phyloP scores from a whole-genome alignment of 1,140 invertebrate genomes.

The Drosophila mauritiana region DNA sequence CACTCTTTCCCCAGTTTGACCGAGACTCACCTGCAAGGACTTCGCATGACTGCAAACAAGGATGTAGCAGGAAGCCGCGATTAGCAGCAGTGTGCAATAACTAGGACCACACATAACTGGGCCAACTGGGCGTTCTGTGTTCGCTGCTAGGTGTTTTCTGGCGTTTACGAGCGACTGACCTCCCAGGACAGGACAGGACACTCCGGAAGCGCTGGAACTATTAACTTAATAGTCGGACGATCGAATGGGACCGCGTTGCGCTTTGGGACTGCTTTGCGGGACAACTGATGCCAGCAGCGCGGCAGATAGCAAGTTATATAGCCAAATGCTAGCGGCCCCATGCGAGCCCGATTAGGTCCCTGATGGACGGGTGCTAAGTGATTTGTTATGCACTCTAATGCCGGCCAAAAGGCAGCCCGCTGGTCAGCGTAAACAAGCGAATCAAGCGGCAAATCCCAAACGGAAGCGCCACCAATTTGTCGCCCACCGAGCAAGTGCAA shows the following conservation, averaged over 20 bases:
- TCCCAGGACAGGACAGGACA: conserved; percentile 24
- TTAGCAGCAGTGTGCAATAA: conserved; percentile 74
- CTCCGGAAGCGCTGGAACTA: conserved; percentile 30
- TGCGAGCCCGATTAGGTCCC: conserved; percentile 56
- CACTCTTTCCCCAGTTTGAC: background rate
- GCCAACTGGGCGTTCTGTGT: background rate
- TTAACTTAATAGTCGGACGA: conserved; percentile 11
- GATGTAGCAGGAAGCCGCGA: conserved; percentile 68
- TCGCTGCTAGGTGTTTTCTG: background rate
- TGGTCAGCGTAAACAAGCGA: conserved; percentile 56
- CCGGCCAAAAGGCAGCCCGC: conserved; percentile 34
- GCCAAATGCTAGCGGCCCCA: conserved; percentile 37
- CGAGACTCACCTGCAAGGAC: conserved; percentile 61
- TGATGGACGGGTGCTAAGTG: conserved; percentile 76
- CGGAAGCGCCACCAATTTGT: conserved; percentile 72
- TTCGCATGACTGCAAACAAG: conserved; percentile 65
- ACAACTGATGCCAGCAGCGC: conserved; percentile 58
- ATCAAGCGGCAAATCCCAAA: conserved; percentile 53
- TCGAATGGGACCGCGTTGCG: conserved; percentile 29
- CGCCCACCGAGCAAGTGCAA: conserved; percentile 25
- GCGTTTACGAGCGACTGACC: conserved; percentile 35
- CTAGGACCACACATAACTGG: conserved; percentile 72
- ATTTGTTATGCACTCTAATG: conserved; percentile 72
- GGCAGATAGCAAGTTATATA: conserved; percentile 64
- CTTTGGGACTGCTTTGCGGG: conserved; percentile 28